Evolutionary conservation across 2,797 vertebrate genomes (phyloP), one percentile per base, ranked within the genome.

Genomic region (Lacerta agilis): DNA sequence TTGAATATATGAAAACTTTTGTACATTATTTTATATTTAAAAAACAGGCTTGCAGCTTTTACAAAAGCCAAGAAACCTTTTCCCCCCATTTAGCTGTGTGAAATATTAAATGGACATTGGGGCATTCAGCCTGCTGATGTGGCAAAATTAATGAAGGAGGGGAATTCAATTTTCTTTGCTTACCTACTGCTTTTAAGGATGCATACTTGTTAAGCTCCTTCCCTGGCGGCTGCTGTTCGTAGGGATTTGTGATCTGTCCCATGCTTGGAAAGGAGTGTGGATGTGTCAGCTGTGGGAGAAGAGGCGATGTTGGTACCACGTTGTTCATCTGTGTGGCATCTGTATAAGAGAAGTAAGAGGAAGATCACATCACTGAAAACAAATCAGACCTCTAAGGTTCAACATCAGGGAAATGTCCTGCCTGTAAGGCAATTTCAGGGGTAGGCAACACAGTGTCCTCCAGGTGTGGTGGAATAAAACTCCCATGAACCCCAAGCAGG

Each of bases 191-290:
- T 96, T 99, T 99, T 23, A 99, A 97, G 79, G 99, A 98, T 89
- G 99, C 98, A 0, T 99, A 99, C 95, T 99, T 99, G 97, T 99
- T 99, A 88, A 99, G 95, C 76, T 99, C 99, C 94, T 98, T 99
- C 94, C 97, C 97, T 0, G 98, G 97, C 0, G 98, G 98, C 92
- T 98, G 98, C 91, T 99, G 98, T 79, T 99, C 98, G 0, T 99
- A 99, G 1, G 98, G 97, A 43, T 99, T 98, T 91, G 98, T 97
- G 96, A 99, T 97, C 97, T 99, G 99, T 90, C 97, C 97, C 95
- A 99, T 97, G 87, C 96, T 98, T 58, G 98, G 98, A 87, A 98
- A 99, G 0, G 98, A 98, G 79, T 99, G 98, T 27, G 98, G 98
- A 92, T 98, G 98, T 90, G 96, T 97, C 97, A 99, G 96, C 95